Evolutionary conservation across 1,140 invertebrate species (phyloP).

Genomic region (Drosophila sturtevanti): DNA sequence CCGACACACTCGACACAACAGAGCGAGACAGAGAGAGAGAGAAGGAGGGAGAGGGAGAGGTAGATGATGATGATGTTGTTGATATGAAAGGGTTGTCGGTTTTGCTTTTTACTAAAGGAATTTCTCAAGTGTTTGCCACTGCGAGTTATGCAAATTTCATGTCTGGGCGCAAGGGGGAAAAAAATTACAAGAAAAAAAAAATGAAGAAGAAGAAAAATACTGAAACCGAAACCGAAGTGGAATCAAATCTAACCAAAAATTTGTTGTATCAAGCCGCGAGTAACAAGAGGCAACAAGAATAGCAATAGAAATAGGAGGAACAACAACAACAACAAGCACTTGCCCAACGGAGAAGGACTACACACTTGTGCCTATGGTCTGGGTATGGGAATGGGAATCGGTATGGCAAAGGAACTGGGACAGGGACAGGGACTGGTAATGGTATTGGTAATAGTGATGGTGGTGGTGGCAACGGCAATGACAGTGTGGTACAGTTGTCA

Average conservation of each 20-base stretch:
- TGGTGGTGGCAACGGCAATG: too few relatives aligned
- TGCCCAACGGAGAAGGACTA: constrained; percentile 8
- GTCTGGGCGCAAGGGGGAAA: constrained; percentile 6
- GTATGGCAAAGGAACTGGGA: background rate
- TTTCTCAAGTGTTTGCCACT: constrained; percentile 37
- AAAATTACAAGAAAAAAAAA: constrained; percentile 26
- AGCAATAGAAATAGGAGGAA: background rate
- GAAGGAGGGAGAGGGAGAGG: too few relatives aligned
- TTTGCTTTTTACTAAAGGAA: constrained; percentile 41
- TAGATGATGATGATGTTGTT: background rate
- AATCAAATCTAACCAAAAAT: constrained; percentile 46
- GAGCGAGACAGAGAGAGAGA: too few relatives aligned
- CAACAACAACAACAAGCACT: constrained; percentile 37
- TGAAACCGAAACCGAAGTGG: background rate
- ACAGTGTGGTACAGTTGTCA: constrained; percentile 49
- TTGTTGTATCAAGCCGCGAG: constrained; percentile 8
- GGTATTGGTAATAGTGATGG: too few relatives aligned
- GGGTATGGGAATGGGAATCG: background rate
- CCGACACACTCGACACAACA: constrained; percentile 43
- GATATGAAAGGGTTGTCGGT: constrained; percentile 22
- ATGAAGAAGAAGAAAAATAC: background rate
- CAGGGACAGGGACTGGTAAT: background rate
- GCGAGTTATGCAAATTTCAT: constrained; percentile 51
- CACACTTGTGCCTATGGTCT: constrained; percentile 36
- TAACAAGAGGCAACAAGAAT: background rate